A percentile compares a stretch with the other conserved stretches of the same genome.
Conservation (phyloP, 2,888 invertebrate genomes). For the Drosophila demipolita region DNA sequence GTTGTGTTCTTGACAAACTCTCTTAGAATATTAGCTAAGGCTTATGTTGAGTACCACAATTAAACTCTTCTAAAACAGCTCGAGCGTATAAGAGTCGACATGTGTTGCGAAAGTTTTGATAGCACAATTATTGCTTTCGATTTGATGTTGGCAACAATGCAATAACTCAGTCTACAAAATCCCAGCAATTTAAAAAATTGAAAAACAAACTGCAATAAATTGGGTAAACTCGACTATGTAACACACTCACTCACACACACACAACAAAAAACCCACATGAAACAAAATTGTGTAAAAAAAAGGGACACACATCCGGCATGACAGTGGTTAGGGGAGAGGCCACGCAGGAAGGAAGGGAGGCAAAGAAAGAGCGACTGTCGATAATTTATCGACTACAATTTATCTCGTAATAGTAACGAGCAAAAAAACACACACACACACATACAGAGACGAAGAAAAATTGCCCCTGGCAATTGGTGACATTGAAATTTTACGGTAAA, state of each 20-base stretch:
- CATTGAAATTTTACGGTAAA: conserved; percentile 81
- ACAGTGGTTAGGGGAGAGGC: background rate
- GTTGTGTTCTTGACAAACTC: background rate
- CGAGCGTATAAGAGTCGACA: background rate
- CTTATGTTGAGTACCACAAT: background rate
- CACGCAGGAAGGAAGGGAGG: conserved; percentile 17
- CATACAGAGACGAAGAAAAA: conserved; percentile 47
- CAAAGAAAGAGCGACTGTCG: conserved; percentile 62
- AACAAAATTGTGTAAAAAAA: conserved; percentile 23
- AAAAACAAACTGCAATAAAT: conserved; percentile 81
- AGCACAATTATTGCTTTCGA: conserved; percentile 56
- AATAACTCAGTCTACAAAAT: conserved; percentile 61
- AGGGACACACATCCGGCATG: conserved; percentile 54
- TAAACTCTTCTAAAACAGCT: background rate
- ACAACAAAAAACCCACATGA: conserved; percentile 32
- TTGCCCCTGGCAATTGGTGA: conserved; percentile 64
- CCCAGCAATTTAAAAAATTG: conserved; percentile 69
- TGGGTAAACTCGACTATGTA: conserved; percentile 36
- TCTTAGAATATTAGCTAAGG: background rate
- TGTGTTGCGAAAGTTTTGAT: conserved; percentile 13
- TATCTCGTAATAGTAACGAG: conserved; percentile 79
- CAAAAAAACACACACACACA: conserved; percentile 32
- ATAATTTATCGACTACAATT: conserved; percentile 83
- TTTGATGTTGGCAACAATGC: conserved; percentile 47
- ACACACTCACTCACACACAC: conserved; percentile 2